phyloP scores from a whole-genome alignment of 2,113 vertebrate genomes.

The Arvicanthis niloticus region DNA sequence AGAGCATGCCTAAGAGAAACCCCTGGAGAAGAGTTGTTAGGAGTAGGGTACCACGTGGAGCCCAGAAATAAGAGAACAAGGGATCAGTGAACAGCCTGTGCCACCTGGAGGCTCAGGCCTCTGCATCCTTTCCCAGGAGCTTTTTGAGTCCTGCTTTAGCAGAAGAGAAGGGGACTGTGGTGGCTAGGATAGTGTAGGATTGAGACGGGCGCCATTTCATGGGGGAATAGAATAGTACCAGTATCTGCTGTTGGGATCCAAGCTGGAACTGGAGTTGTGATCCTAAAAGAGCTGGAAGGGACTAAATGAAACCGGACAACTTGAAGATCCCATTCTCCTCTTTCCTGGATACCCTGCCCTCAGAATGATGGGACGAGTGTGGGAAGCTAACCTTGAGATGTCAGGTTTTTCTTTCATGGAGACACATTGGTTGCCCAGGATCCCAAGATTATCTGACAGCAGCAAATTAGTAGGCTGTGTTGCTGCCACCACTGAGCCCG shows the following conservation, averaged over 20 bases:
- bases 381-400: not conserved
- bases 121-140: not conserved
- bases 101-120: not conserved
- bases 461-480: not conserved
- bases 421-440: not conserved
- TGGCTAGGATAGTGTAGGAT: not conserved
- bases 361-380: rapidly evolving
- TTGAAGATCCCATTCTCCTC: not conserved
- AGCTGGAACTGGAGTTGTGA: not conserved
- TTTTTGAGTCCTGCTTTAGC: not conserved
- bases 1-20: not conserved
- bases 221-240: too few species aligned
- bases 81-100: not conserved
- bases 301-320: not conserved
- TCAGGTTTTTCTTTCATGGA: not conserved
- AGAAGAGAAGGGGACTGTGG: not conserved
- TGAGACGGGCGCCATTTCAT: not conserved
- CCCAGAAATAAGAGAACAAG: not conserved
- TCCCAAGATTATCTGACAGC: not conserved
- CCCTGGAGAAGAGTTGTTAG: not conserved
- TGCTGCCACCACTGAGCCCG: not conserved
- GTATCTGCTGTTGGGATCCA: not conserved
- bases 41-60: not conserved
- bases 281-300: not conserved
- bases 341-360: not conserved